Percentiles rank a stretch among this genome's conserved stretches.
Evolutionary conservation across 2,113 vertebrate species (phyloP).

Genomic region (Scalopus aquaticus): DNA sequence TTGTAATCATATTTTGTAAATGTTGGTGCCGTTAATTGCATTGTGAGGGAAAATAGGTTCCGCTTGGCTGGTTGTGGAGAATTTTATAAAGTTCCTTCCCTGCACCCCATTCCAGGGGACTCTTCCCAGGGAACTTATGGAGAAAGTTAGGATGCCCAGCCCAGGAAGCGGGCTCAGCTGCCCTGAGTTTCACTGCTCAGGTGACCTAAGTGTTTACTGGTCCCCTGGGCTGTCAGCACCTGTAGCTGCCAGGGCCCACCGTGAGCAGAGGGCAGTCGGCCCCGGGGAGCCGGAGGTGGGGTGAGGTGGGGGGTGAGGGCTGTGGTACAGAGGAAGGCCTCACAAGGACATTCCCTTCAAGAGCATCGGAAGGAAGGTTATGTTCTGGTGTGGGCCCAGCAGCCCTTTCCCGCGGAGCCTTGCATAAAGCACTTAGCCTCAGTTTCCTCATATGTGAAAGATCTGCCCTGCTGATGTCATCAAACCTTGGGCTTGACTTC

Average conservation of each 20-base stretch:
- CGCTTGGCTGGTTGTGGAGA: conserved; percentile 93
- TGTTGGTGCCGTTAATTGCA: conserved; percentile 99
- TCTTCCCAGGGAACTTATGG: conserved; percentile 86
- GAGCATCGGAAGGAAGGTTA: background rate
- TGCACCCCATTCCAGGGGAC: conserved; percentile 89
- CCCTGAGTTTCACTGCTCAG: background rate
- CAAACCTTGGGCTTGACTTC: background rate
- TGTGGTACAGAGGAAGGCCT: background rate
- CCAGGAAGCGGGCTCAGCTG: background rate
- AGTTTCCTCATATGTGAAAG: conserved; percentile 22
- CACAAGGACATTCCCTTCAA: fast-evolving
- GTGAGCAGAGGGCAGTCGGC: background rate
- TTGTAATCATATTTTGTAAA: conserved; percentile 99
- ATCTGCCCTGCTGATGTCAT: background rate
- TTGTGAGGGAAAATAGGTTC: conserved; percentile 99
- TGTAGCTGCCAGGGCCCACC: background rate
- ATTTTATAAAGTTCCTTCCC: conserved; percentile 97
- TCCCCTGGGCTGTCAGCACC: background rate
- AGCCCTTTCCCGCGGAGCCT: background rate
- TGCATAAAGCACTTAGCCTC: background rate
- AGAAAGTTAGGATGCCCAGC: conserved; percentile 81
- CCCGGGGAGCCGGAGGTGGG: fast-evolving
- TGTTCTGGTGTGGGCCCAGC: no score
- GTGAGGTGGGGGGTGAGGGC: background rate
- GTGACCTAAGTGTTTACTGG: no score